Evolutionary conservation across 1,140 invertebrate species (phyloP).

Genomic region (Luehdorfia chinensis): DNA sequence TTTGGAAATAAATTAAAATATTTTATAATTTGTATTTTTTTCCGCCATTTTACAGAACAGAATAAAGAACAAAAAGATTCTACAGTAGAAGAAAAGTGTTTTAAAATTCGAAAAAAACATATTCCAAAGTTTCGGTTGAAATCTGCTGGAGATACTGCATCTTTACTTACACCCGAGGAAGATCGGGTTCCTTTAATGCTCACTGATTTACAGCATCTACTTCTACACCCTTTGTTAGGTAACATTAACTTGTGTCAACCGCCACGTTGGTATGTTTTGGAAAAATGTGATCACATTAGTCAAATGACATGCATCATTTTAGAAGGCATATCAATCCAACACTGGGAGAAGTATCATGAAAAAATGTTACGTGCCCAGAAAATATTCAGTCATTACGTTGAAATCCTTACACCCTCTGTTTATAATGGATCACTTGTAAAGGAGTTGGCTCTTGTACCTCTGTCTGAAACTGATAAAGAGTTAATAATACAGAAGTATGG

Average conservation of each 20-base stretch:
- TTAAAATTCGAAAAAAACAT: conserved; percentile 73
- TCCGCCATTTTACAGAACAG: conserved; percentile 22
- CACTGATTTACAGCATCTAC: conserved; percentile 88
- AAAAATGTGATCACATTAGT: conserved; percentile 83
- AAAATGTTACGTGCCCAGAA: conserved; percentile 78
- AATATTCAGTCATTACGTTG: conserved; percentile 81
- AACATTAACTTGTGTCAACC: conserved; percentile 82
- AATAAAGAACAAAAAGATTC: conserved; percentile 17
- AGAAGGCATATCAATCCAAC: conserved; percentile 86
- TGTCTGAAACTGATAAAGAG: conserved; percentile 82
- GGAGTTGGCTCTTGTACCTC: conserved; percentile 86
- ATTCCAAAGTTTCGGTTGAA: conserved; percentile 80
- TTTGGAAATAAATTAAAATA: no score
- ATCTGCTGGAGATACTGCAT: conserved; percentile 79
- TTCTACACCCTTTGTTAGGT: conserved; percentile 86
- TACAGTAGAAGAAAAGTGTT: conserved; percentile 10
- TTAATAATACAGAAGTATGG: conserved; percentile 82
- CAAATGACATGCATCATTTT: conserved; percentile 86
- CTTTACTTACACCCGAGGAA: conserved; percentile 69
- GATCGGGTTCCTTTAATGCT: conserved; percentile 87
- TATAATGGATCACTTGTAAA: conserved; percentile 85
- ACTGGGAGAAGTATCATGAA: conserved; percentile 83
- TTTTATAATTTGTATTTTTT: no score
- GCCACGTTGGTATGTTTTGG: conserved; percentile 88
- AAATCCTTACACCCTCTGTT: conserved; percentile 84